phyloP scores from a whole-genome alignment of 2,113 vertebrate genomes.

The Alces alces region DNA sequence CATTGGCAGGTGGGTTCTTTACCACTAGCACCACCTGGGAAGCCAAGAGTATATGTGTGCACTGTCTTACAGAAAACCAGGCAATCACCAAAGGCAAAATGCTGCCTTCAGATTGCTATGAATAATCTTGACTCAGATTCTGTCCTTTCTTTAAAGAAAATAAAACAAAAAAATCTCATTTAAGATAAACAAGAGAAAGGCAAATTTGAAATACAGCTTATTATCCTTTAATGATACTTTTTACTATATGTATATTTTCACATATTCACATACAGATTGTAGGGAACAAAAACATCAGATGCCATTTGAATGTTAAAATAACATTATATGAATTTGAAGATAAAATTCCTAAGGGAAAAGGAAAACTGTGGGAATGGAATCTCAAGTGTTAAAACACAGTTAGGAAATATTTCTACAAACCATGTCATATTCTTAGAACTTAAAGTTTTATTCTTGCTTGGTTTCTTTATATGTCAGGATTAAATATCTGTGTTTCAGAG shows the following conservation, averaged over 20 bases:
- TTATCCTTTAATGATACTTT: not conserved
- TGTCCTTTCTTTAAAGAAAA: not conserved
- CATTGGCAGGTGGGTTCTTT: not conserved
- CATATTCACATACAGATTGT: not conserved
- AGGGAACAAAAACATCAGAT: not conserved
- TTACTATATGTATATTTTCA: not conserved
- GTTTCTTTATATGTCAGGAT: not conserved
- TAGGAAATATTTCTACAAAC: not conserved
- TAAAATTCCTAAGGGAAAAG: constrained; percentile 1
- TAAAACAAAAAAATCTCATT: not conserved
- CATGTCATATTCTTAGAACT: not conserved
- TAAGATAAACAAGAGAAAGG: not conserved
- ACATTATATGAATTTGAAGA: not conserved
- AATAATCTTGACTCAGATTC: not conserved
- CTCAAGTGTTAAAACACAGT: not conserved
- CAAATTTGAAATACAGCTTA: not conserved
- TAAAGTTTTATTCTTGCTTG: not conserved
- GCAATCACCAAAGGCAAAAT: not conserved
- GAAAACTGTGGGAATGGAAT: not conserved
- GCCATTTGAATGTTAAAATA: not conserved
- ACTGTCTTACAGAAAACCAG: not conserved
- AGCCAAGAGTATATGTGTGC: not conserved
- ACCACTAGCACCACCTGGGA: not conserved
- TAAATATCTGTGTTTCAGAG: not conserved
- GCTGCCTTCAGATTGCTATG: not conserved